phyloP scores from a whole-genome alignment of 2,888 invertebrate species.

The Eilema griseolum region DNA sequence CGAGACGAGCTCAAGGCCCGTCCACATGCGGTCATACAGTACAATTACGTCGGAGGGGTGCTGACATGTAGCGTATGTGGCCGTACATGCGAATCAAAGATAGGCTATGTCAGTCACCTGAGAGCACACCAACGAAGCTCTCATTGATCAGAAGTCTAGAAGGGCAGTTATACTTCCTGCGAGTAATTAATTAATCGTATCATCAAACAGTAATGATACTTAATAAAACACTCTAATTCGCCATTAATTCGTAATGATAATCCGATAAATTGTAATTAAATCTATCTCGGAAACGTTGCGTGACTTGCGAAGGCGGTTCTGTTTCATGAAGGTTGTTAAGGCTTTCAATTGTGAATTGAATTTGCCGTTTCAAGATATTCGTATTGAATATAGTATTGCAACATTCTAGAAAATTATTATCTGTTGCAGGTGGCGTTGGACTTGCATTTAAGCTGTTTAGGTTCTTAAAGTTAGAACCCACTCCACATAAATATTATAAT shows the following conservation, averaged over 20 bases:
- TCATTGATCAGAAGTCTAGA: too few relatives aligned
- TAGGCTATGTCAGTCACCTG: too few relatives aligned
- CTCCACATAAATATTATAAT: too few relatives aligned
- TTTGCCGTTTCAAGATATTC: slow-evolving; percentile 2
- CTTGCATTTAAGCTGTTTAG: neutral
- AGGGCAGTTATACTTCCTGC: neutral
- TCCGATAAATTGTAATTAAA: slow-evolving; percentile 6
- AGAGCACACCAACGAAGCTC: too few relatives aligned
- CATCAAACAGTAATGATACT: neutral
- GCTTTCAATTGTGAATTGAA: slow-evolving; percentile 11
- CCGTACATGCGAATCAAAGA: too few relatives aligned
- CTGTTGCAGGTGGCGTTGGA: neutral
- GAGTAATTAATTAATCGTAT: neutral
- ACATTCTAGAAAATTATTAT: neutral
- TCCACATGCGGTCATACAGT: too few relatives aligned
- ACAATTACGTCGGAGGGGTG: too few relatives aligned
- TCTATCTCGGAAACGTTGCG: slow-evolving; percentile 10
- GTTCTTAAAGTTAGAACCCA: neutral
- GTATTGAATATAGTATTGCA: neutral
- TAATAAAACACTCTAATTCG: neutral
- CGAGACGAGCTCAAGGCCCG: too few relatives aligned
- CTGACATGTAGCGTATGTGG: too few relatives aligned
- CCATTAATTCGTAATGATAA: slow-evolving; percentile 1
- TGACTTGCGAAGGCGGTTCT: slow-evolving; percentile 5
- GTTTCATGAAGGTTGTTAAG: neutral